Percentiles rank a stretch among this genome's conserved stretches.
phyloP scores from a whole-genome alignment of 2,797 vertebrate genomes.

The Gorsachius magnificus region DNA sequence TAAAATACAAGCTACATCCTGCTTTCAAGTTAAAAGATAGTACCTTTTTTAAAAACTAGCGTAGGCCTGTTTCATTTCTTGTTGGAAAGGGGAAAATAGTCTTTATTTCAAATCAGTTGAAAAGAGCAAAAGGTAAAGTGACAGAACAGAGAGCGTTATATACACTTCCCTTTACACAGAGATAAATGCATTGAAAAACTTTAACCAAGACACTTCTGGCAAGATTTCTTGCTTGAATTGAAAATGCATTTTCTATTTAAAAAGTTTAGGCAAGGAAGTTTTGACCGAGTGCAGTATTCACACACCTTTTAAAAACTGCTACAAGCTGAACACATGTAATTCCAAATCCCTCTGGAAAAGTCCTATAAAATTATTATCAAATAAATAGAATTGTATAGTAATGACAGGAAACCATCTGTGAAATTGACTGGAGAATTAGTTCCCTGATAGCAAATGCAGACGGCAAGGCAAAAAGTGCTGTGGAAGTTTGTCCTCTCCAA shows the following conservation, averaged over 20 bases:
- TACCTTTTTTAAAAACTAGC: neutral
- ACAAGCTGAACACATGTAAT: conserved; percentile 18
- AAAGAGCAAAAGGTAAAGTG: conserved; percentile 39
- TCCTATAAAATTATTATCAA: conserved; percentile 64
- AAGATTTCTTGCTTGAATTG: conserved; percentile 13
- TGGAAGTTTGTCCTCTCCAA: conserved; percentile 37
- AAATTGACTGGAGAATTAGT: conserved; percentile 59
- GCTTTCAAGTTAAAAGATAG: neutral
- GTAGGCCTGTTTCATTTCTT: neutral
- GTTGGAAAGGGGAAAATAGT: neutral
- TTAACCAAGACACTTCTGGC: neutral
- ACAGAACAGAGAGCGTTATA: conserved; percentile 18
- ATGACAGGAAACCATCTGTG: conserved; percentile 63
- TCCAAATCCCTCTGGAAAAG: conserved; percentile 45
- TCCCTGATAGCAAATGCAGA: conserved; percentile 45
- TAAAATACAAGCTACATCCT: neutral
- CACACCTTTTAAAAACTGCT: conserved; percentile 30
- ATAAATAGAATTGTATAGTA: conserved; percentile 62
- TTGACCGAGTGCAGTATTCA: neutral
- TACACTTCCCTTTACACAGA: neutral
- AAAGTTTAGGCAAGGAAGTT: conserved; percentile 38
- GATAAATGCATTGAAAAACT: conserved; percentile 26
- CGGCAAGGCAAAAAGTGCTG: neutral
- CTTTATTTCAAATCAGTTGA: neutral
- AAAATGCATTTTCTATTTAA: conserved; percentile 33